These are phyloP conservation scores for Pollimyrus isidori DNA, from an alignment of 2,113 vertebrate species.

Conservation along the genomic window DNA sequence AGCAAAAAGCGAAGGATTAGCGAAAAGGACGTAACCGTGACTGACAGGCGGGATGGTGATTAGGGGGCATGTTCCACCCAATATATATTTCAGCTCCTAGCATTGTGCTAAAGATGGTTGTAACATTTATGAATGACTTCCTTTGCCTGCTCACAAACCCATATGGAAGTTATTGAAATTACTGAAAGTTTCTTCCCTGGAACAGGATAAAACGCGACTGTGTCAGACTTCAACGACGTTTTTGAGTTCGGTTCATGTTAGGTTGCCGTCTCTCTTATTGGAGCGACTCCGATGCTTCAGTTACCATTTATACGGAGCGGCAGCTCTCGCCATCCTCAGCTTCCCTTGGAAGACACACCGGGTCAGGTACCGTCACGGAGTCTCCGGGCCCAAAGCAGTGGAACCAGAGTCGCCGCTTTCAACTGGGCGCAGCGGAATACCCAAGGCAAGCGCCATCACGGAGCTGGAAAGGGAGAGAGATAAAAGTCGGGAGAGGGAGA, in stretches of 20 bases:
- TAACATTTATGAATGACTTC: neutral
- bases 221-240: neutral
- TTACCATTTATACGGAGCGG: too few relatives aligned
- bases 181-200: neutral
- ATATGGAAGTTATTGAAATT: conserved; percentile 4
- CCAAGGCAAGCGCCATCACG: neutral
- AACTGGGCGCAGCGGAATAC: neutral
- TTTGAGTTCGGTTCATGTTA: neutral
- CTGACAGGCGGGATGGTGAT: neutral
- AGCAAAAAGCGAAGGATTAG: neutral
- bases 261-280: neutral
- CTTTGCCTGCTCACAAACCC: neutral
- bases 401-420: neutral
- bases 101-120: neutral
- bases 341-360: neutral
- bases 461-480: neutral
- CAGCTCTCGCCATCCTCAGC: neutral
- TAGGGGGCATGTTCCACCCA: neutral
- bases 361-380: neutral
- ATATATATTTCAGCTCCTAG: neutral
- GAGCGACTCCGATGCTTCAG: neutral
- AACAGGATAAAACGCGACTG: neutral
- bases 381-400: neutral
- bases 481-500: neutral
- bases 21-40: neutral